Conservation (phyloP, 2,888 invertebrate genomes). For the Drosophila paramelanica region DNA sequence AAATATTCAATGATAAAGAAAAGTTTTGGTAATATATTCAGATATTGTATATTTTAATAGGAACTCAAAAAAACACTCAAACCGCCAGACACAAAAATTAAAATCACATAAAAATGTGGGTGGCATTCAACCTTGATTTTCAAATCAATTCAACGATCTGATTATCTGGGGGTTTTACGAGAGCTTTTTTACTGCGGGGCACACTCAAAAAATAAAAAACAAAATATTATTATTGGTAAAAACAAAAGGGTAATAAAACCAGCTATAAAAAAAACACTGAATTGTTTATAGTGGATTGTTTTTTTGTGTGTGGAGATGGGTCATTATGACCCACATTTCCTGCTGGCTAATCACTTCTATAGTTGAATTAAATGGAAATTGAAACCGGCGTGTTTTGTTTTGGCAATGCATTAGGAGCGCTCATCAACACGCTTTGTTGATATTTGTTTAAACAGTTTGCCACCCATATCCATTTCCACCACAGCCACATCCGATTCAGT, state of each 20-base stretch:
- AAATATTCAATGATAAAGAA: no score
- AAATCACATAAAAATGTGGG: conserved; percentile 4
- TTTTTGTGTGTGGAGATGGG: conserved; percentile 1
- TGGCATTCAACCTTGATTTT: conserved; percentile 40
- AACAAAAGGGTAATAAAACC: conserved; percentile 41
- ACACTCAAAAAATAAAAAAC: conserved; percentile 12
- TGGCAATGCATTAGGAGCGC: conserved; percentile 57
- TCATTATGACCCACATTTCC: conserved; percentile 55
- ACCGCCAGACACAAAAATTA: neutral
- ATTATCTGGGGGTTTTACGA: conserved; percentile 45
- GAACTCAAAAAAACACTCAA: neutral
- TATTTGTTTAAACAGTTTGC: conserved; percentile 51
- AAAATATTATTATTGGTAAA: conserved; percentile 31
- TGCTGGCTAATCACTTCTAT: conserved; percentile 45
- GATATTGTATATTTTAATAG: neutral
- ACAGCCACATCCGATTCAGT: conserved; percentile 10
- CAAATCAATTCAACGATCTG: conserved; percentile 37
- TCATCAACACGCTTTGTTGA: conserved; percentile 32
- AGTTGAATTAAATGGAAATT: conserved; percentile 66
- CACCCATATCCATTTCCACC: conserved; percentile 49
- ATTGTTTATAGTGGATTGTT: conserved; percentile 10
- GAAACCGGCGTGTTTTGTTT: conserved; percentile 55
- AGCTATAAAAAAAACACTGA: conserved; percentile 17
- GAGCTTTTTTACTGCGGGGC: conserved; percentile 11
- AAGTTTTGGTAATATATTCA: neutral